These are phyloP conservation scores for Nasalis larvatus DNA, from an alignment of 2,113 vertebrate genomes.

Conservation along the genomic window DNA sequence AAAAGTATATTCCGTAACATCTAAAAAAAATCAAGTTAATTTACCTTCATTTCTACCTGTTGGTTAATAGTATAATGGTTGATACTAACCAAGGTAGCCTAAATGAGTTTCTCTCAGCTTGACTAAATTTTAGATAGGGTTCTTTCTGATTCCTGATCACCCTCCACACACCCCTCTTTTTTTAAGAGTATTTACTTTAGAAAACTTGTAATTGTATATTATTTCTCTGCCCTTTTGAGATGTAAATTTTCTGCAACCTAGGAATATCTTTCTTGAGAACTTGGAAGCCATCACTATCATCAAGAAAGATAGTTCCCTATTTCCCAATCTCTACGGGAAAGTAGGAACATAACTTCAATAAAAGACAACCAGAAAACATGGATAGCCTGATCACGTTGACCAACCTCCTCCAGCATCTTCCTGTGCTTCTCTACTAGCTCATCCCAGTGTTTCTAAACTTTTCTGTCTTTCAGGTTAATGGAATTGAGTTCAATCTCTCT, in stretches of 20 bases:
- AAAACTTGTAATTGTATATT: background rate
- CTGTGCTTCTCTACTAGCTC: background rate
- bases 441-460: background rate
- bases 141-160: background rate
- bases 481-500: background rate
- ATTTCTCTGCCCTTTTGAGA: background rate
- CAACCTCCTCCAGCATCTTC: background rate
- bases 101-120: background rate
- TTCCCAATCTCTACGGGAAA: background rate
- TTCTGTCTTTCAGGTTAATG: background rate
- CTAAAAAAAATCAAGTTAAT: background rate
- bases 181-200: background rate
- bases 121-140: background rate
- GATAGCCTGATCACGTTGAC: background rate
- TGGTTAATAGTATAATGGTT: background rate
- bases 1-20: background rate
- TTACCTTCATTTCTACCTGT: background rate
- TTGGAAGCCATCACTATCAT: background rate
- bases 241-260: background rate
- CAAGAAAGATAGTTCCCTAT: background rate
- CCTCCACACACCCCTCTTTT: background rate
- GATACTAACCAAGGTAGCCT: background rate
- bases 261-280: background rate
- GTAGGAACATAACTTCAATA: background rate
- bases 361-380: background rate